These are phyloP conservation scores for Plotosus lineatus DNA, from an alignment of 2,113 vertebrate species.

Conservation along the genomic window DNA sequence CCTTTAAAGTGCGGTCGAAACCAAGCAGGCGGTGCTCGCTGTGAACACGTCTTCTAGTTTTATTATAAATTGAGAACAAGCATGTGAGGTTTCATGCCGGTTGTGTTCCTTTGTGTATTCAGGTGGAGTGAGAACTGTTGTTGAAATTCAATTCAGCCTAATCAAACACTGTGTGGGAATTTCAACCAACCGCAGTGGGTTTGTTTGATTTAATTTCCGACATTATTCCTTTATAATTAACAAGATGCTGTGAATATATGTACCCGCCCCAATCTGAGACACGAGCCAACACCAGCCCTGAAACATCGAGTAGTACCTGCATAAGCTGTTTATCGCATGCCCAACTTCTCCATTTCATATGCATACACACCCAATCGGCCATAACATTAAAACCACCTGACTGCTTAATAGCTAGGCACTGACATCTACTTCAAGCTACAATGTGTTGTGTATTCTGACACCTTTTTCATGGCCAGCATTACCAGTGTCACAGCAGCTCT, in stretches of 20 bases:
- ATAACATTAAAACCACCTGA: too few species aligned
- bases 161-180: background rate
- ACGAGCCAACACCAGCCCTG: too few species aligned
- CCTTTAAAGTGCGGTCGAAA: background rate
- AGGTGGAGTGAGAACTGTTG: background rate
- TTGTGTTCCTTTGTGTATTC: background rate
- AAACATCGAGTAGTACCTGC: too few species aligned
- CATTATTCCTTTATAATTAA: background rate
- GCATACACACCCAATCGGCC: too few species aligned
- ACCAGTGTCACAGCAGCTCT: too few species aligned
- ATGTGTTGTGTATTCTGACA: too few species aligned
- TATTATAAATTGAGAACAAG: background rate
- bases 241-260: background rate
- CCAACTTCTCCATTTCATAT: too few species aligned
- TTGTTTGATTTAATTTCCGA: background rate
- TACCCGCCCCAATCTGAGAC: background rate
- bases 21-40: background rate
- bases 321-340: too few species aligned
- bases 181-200: background rate
- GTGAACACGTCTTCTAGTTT: slow-evolving; percentile 27
- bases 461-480: too few species aligned
- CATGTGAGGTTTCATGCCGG: background rate
- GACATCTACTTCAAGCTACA: too few species aligned
- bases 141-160: background rate
- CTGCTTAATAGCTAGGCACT: too few species aligned